Percentiles rank a stretch among this genome's conserved stretches.
Evolutionary conservation across 2,797 vertebrate species (phyloP).

Genomic region (Fringilla coelebs): DNA sequence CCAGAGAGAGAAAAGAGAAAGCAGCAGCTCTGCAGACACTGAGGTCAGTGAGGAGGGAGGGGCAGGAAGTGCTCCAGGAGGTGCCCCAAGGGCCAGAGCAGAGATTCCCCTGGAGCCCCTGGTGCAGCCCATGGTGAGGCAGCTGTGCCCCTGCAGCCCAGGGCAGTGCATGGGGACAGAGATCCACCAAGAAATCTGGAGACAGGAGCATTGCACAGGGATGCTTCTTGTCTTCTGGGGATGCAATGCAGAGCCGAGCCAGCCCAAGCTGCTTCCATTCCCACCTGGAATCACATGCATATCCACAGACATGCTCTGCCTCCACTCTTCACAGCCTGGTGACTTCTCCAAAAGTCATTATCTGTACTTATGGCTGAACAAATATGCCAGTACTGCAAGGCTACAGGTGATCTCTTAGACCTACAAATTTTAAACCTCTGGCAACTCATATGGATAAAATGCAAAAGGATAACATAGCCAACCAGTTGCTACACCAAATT

Average conservation of each 20-base stretch:
- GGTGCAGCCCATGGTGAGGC: not conserved
- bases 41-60: not conserved
- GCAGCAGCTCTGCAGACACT: not conserved
- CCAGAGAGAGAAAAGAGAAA: not conserved
- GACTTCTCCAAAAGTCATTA: not conserved
- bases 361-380: not conserved
- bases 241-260: accelerated
- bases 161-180: not conserved
- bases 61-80: not conserved
- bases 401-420: not conserved
- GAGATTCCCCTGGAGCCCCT: not conserved
- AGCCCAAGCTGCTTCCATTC: not conserved
- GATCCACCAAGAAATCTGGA: not conserved
- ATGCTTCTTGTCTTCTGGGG: not conserved
- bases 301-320: not conserved
- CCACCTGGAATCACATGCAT: not conserved
- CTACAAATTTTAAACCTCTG: not conserved
- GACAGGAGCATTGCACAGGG: not conserved
- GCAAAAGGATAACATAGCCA: not conserved
- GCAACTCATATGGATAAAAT: not conserved
- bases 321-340: not conserved
- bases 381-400: not conserved
- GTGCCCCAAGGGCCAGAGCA: accelerated
- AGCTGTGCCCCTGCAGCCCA: not conserved
- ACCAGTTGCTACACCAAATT: not conserved